Evolutionary conservation across 2,797 vertebrate species (phyloP).

Genomic region (Capromys pilorides): DNA sequence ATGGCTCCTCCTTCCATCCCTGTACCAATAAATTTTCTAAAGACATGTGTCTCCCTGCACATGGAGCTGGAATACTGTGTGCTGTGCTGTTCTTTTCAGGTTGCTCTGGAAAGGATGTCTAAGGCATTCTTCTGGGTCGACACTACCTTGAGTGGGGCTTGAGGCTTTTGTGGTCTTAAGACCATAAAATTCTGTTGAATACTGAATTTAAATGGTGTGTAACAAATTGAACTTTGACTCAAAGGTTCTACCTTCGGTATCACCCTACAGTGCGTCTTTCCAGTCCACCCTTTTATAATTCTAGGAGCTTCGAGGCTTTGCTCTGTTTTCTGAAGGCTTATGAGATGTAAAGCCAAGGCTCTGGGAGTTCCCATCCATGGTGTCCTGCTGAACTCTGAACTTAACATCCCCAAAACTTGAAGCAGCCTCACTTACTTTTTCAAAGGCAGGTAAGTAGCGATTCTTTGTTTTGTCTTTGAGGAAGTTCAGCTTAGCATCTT

Average conservation of each 20-base stretch:
- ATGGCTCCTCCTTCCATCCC: neutral
- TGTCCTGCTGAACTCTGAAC: neutral
- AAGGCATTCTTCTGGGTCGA: rapidly evolving
- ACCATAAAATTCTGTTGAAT: neutral
- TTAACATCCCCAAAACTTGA: neutral
- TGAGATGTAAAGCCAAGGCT: neutral
- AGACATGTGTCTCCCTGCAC: neutral
- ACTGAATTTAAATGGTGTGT: neutral
- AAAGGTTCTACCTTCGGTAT: neutral
- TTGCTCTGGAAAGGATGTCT: neutral
- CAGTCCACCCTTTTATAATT: neutral
- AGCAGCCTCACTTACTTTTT: constrained; percentile 74
- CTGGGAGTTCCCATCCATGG: neutral
- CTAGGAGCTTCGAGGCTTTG: neutral
- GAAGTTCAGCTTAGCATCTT: constrained; percentile 44
- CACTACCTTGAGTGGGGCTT: neutral
- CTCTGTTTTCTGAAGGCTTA: neutral
- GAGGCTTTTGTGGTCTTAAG: neutral
- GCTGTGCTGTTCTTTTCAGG: neutral
- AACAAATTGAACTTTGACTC: neutral
- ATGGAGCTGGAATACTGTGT: neutral
- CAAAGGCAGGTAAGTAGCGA: constrained; percentile 77
- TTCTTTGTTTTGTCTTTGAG: constrained; percentile 56
- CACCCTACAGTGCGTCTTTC: neutral
- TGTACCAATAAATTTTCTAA: neutral